Evolutionary conservation across 2,113 vertebrate genomes (phyloP).

Genomic region (Pica pica): DNA sequence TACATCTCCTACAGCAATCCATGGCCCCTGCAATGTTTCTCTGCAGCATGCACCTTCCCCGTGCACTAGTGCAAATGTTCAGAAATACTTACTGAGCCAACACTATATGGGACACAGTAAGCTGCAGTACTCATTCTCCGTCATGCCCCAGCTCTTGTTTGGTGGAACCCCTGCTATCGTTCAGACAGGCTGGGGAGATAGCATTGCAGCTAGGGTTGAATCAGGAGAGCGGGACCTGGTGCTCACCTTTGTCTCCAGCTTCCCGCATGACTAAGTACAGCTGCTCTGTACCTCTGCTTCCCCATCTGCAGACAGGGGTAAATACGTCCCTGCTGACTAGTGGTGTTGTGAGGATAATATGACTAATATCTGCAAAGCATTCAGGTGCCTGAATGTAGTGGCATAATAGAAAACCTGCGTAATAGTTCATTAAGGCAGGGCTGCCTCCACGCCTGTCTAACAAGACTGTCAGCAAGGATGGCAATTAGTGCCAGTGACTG

Average conservation of each 20-base stretch:
- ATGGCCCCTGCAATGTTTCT: neutral
- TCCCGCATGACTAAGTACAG: neutral
- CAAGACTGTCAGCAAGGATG: slow-evolving; percentile 23
- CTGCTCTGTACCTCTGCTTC: neutral
- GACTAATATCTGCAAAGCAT: slow-evolving; percentile 1
- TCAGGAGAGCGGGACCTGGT: neutral
- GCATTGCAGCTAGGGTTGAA: neutral
- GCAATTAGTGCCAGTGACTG: slow-evolving; percentile 58
- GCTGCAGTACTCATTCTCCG: neutral
- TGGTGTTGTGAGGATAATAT: neutral
- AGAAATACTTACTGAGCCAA: neutral
- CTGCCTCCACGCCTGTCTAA: neutral
- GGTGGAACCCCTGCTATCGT: neutral
- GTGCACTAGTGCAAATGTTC: neutral
- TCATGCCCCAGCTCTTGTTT: neutral
- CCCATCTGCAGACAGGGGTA: slow-evolving; percentile 2
- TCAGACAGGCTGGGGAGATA: neutral
- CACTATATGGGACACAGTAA: accelerated
- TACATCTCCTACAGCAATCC: accelerated
- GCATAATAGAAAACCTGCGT: slow-evolving; percentile 3
- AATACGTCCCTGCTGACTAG: slow-evolving; percentile 15
- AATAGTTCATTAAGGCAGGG: slow-evolving; percentile 25
- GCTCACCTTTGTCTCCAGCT: neutral
- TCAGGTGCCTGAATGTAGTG: neutral
- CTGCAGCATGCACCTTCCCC: neutral